Base-by-base conservation (phyloP, 1,140 invertebrate genomes). In the Bombus terrestris region DNA sequence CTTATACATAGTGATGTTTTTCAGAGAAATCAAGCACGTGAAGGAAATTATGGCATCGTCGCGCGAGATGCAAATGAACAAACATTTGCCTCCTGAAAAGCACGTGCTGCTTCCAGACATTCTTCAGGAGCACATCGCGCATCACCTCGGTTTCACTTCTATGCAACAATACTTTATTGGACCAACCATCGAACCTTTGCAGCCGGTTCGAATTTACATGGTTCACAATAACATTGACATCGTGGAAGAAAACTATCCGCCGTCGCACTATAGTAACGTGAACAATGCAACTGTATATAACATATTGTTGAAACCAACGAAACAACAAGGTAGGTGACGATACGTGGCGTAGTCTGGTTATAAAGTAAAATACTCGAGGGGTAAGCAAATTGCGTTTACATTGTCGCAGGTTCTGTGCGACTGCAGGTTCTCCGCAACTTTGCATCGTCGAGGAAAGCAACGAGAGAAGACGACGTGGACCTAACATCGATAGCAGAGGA, bases 141-240 rank as follows among this genome's bases (percentile, higher is more conserved):
- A 92, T 5, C 95, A 96, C 74, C 93, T 96, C 3, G 92, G 92
- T 35, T 96, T 96, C 76, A 95, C 94, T 3, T 94, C 94, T 5
- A 89, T 86, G 4, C 86, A 92, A 66, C 92, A 93, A 62, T 91
- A 87, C 0, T 43, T 87, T 9, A 86, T 2, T 35, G 2, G 89
- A 22, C 91, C 88, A 0, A 93, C 91, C 22, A 82, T 95, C 2
- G 96, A 97, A 93, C 96, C 96, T 0, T 90, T 98, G 18, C 95
- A 96, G n/a, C 95, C 96, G 0, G 95, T 97, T 18, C 95, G 97
- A 37, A 96, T 97, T 25, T 97, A 96, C 81, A 95, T 97, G 39
- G 96, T 97, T 5, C 97, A 97, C 89, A 97, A 98, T 84, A 98
- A 97, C 88, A 96, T 98, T n/a, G 97, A 98, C 87, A 96, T 98